Conservation (phyloP, 2,888 invertebrate genomes). For the Ctenicera cuprea region DNA sequence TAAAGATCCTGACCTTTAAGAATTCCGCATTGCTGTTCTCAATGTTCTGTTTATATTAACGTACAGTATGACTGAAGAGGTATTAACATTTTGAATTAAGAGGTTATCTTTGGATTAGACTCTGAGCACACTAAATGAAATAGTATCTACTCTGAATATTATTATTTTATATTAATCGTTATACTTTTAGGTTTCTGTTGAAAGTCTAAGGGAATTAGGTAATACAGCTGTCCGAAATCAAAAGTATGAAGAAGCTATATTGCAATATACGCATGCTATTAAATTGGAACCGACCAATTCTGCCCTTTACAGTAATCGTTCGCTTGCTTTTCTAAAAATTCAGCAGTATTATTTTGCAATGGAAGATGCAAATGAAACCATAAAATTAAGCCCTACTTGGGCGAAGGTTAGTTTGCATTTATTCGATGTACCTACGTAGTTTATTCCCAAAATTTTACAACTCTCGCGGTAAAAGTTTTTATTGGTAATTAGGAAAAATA, state of each 20-base stretch:
- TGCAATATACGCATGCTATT: slow-evolving; percentile 88
- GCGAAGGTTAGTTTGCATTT: slow-evolving; percentile 78
- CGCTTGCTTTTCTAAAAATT: slow-evolving; percentile 85
- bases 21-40: no score
- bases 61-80: no score
- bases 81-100: no score
- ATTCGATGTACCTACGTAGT: not conserved
- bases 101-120: no score
- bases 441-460: no score
- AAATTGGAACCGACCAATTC: slow-evolving; percentile 83
- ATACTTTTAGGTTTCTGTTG: slow-evolving; percentile 65
- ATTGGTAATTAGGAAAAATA: no score
- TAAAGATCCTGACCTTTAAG: no score
- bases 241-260: slow-evolving; percentile 84
- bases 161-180: not conserved
- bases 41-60: no score
- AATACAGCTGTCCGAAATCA: slow-evolving; percentile 84
- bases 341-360: slow-evolving; percentile 85
- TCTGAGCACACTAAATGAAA: no score
- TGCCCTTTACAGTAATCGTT: slow-evolving; percentile 86
- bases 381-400: slow-evolving; percentile 85
- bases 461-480: no score
- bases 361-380: slow-evolving; percentile 86
- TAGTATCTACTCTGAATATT: no score
- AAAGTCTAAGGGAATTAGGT: slow-evolving; percentile 82